phyloP scores from a whole-genome alignment of 23 tunicate genomes.

The Aplidium turbinatum region DNA sequence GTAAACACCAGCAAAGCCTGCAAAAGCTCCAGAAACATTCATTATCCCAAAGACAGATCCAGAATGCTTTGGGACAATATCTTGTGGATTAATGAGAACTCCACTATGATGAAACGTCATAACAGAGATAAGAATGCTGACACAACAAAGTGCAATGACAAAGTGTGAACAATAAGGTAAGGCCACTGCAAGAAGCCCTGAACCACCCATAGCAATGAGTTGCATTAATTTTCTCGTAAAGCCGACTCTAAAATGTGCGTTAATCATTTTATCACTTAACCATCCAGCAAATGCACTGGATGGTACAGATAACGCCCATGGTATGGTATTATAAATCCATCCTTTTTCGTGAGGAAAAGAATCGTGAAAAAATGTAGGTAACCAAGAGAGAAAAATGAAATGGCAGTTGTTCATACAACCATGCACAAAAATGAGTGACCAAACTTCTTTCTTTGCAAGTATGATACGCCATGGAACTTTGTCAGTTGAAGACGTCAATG shows the following conservation, averaged over 20 bases:
- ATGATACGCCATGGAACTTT: conserved; percentile 60
- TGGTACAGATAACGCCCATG: conserved; percentile 73
- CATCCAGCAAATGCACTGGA: conserved; percentile 70
- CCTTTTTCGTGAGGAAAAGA: conserved; percentile 65
- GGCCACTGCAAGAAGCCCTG: conserved; percentile 45
- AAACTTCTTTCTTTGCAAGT: conserved; percentile 35
- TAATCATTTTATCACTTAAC: conserved; percentile 51
- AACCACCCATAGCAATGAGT: conserved; percentile 49
- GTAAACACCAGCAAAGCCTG: conserved; percentile 73
- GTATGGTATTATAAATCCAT: conserved; percentile 71
- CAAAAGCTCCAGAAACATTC: conserved; percentile 66
- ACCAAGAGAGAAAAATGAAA: conserved; percentile 72
- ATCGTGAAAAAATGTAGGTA: conserved; percentile 80
- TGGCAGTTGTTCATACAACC: conserved; percentile 64
- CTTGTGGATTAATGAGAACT: conserved; percentile 78
- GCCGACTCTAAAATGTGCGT: conserved; percentile 15
- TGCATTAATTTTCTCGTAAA: conserved; percentile 59
- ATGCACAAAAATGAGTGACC: conserved; percentile 63
- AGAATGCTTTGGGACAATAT: conserved; percentile 60
- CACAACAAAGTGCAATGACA: conserved; percentile 39
- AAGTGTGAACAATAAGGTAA: conserved; percentile 61
- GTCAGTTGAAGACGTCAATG: not conserved
- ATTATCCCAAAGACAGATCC: conserved; percentile 84
- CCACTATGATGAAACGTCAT: conserved; percentile 82
- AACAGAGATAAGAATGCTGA: conserved; percentile 49